Evolutionary conservation across 2,113 vertebrate species (phyloP).

Genomic region (Seriola aureovittata): DNA sequence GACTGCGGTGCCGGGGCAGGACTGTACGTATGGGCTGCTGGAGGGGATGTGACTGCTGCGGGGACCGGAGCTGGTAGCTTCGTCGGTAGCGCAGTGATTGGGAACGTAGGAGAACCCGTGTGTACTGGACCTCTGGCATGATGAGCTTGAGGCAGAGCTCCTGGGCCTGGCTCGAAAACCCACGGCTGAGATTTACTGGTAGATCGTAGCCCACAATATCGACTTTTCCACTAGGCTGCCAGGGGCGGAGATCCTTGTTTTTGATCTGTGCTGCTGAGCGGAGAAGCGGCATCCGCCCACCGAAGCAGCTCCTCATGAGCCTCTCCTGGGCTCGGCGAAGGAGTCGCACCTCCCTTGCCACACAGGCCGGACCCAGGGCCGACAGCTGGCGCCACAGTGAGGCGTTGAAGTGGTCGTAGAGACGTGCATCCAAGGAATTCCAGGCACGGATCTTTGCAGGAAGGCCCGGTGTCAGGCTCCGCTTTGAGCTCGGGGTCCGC

Average conservation of each 20-base stretch:
- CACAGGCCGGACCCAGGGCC: conserved; percentile 81
- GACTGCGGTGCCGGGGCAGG: conserved; percentile 73
- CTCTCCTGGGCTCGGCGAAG: conserved; percentile 84
- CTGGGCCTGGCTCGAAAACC: conserved; percentile 51
- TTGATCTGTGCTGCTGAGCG: conserved; percentile 86
- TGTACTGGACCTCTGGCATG: conserved; percentile 89
- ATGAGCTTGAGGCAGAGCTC: conserved; percentile 90
- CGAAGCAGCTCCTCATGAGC: conserved; percentile 86
- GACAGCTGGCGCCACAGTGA: conserved; percentile 87
- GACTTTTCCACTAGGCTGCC: conserved; percentile 89
- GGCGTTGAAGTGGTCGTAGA: conserved; percentile 90
- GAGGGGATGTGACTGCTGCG: conserved; percentile 36
- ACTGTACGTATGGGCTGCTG: conserved; percentile 52
- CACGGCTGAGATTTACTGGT: conserved; percentile 76
- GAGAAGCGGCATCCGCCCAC: conserved; percentile 74
- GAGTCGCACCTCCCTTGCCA: conserved; percentile 85
- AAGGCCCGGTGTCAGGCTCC: conserved; percentile 77
- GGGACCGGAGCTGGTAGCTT: conserved; percentile 22
- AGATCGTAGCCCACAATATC: conserved; percentile 91
- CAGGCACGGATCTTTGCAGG: conserved; percentile 84
- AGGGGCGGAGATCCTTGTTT: conserved; percentile 90
- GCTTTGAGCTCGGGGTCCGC: conserved; percentile 84
- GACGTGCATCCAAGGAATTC: conserved; percentile 87
- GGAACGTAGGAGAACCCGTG: conserved; percentile 84
- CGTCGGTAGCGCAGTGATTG: conserved; percentile 82